A percentile compares a stretch with the other conserved stretches of the same genome.
Evolutionary conservation across 2,888 invertebrate genomes (phyloP).

Genomic region (Harpagoxenus sublaevis): DNA sequence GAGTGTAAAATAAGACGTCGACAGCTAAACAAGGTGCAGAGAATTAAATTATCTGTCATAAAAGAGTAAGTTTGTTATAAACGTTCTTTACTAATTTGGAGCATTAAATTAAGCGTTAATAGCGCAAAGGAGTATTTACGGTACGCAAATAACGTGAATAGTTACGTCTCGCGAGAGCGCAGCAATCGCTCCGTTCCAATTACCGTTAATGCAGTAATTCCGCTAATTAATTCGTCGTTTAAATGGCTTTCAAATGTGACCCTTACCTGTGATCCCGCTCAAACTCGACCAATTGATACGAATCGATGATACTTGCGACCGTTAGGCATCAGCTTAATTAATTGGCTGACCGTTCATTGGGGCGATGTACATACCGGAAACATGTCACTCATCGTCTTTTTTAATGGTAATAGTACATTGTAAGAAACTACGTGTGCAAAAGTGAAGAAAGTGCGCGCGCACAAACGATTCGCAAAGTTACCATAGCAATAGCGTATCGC

Average conservation of each 20-base stretch:
- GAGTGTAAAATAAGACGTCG: neutral
- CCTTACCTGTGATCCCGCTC: slow-evolving; percentile 42
- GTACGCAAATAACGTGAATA: slow-evolving; percentile 25
- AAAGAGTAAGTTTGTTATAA: neutral
- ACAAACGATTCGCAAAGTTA: slow-evolving; percentile 68
- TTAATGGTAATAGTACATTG: slow-evolving; percentile 21
- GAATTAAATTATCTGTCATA: neutral
- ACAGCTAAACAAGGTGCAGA: neutral
- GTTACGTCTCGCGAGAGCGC: neutral
- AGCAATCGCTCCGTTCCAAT: slow-evolving; percentile 29
- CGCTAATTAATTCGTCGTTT: slow-evolving; percentile 48
- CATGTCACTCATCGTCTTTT: neutral
- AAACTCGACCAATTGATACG: slow-evolving; percentile 41
- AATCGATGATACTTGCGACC: slow-evolving; percentile 51
- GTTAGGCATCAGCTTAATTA: slow-evolving; percentile 47
- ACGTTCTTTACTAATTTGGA: neutral
- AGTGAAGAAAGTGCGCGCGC: slow-evolving; percentile 37
- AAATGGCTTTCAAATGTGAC: slow-evolving; percentile 37
- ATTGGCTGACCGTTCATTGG: slow-evolving; percentile 36
- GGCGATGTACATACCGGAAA: slow-evolving; percentile 21
- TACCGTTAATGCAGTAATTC: slow-evolving; percentile 47
- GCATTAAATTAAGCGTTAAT: slow-evolving; percentile 23
- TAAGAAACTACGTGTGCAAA: slow-evolving; percentile 5
- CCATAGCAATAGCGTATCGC: slow-evolving; percentile 76
- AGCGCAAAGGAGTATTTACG: neutral